Evolutionary conservation across 2,113 vertebrate genomes (phyloP).

Genomic region (Prolemur simus): DNA sequence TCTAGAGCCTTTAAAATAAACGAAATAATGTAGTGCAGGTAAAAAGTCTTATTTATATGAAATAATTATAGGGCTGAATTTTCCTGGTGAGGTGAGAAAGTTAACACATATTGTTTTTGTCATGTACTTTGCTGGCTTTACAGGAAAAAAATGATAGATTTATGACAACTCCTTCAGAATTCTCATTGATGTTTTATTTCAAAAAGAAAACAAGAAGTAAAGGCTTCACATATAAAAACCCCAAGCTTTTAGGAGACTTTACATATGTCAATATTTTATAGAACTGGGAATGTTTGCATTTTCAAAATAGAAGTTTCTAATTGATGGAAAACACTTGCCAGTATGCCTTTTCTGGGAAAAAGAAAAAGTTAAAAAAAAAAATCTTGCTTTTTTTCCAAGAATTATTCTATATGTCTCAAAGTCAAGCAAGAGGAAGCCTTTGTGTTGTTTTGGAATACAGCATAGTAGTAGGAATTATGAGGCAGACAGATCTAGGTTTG

Average conservation of each 20-base stretch:
- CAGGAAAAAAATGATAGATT: neutral
- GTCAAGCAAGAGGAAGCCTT: neutral
- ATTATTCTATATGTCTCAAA: neutral
- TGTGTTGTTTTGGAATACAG: neutral
- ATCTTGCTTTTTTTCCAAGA: neutral
- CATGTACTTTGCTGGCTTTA: neutral
- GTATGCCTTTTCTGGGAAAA: neutral
- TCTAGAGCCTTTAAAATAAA: neutral
- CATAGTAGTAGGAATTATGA: neutral
- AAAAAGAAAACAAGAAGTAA: neutral
- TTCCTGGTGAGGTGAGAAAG: neutral
- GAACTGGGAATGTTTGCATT: neutral
- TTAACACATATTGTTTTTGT: neutral
- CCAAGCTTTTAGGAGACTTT: neutral
- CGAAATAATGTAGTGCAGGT: neutral
- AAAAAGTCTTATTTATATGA: slow-evolving; percentile 1
- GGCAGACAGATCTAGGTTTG: neutral
- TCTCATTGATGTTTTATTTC: neutral
- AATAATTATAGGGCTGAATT: neutral
- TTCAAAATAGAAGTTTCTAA: neutral
- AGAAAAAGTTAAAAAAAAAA: neutral
- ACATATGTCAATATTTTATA: neutral
- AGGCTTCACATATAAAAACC: neutral
- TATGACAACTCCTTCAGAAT: neutral
- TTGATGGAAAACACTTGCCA: neutral